Evolutionary conservation across 2,797 vertebrate genomes (phyloP).

Genomic region (Pygocentrus nattereri): DNA sequence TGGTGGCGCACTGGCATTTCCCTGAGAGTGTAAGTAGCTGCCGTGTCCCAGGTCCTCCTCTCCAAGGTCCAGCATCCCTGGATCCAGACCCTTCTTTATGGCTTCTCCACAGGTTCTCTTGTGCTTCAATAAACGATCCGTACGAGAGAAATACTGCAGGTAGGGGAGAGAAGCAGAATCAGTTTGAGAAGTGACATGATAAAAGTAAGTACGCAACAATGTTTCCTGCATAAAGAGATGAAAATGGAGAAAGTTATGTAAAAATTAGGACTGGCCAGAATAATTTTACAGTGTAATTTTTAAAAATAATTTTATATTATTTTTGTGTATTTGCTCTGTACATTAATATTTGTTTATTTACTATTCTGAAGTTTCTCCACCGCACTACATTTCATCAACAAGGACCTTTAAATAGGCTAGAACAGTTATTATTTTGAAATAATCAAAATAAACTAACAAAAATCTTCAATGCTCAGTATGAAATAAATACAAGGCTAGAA

Average conservation of each 20-base stretch:
- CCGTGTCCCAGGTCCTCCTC: slow-evolving; percentile 89
- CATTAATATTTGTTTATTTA: no score
- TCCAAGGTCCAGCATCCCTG: slow-evolving; percentile 87
- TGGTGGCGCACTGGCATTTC: slow-evolving; percentile 89
- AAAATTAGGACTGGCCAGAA: no score
- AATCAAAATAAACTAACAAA: no score
- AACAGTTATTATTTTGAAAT: no score
- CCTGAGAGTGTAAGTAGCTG: slow-evolving; percentile 92
- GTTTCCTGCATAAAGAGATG: not conserved
- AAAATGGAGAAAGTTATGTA: not conserved
- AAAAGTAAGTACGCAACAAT: not conserved
- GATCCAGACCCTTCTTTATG: slow-evolving; percentile 94
- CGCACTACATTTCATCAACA: no score
- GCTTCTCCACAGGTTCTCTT: slow-evolving; percentile 98
- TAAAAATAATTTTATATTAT: no score
- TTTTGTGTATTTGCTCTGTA: no score
- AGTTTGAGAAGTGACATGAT: no score
- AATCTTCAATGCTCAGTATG: not conserved
- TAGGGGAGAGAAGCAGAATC: not conserved
- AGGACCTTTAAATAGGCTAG: no score
- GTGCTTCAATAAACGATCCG: slow-evolving; percentile 99
- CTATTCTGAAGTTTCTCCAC: no score
- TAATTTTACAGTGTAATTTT: no score
- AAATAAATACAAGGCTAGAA: not conserved
- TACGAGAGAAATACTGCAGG: slow-evolving; percentile 95